A percentile compares a stretch with the other conserved stretches of the same genome.
Evolutionary conservation across 2,797 vertebrate species (phyloP).

Genomic region (Poecilia picta): DNA sequence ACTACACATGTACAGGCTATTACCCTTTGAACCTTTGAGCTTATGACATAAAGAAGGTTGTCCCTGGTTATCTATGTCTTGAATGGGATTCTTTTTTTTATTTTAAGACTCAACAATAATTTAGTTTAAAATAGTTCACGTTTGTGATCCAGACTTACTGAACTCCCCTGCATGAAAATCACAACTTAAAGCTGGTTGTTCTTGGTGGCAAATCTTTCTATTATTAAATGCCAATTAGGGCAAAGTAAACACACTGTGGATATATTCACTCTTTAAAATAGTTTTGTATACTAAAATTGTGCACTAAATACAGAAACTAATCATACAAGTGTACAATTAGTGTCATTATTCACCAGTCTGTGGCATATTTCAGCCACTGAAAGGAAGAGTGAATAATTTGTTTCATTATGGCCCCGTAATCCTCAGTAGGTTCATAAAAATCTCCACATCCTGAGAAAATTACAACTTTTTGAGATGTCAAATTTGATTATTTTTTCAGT

Average conservation of each 20-base stretch:
- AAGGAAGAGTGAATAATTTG: background rate
- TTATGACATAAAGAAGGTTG: background rate
- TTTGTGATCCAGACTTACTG: background rate
- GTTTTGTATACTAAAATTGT: background rate
- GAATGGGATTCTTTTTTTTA: background rate
- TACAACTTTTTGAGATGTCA: background rate
- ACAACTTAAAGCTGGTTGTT: background rate
- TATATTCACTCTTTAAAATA: background rate
- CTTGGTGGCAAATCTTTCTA: background rate
- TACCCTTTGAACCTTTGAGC: background rate
- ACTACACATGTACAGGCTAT: background rate
- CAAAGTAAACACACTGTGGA: background rate
- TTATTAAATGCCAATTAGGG: background rate
- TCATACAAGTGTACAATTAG: background rate
- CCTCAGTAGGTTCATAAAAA: background rate
- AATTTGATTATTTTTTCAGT: background rate
- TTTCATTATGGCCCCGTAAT: background rate
- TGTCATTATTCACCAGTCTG: background rate
- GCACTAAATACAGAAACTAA: background rate
- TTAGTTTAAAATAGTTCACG: background rate
- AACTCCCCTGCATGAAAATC: background rate
- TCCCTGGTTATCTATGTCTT: no score
- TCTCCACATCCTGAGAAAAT: background rate
- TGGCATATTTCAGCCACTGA: background rate
- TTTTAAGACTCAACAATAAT: background rate